Evolutionary conservation across 2,797 vertebrate genomes (phyloP), one percentile per base, ranked within the genome.

Genomic region (Kryptopterus vitreolus): DNA sequence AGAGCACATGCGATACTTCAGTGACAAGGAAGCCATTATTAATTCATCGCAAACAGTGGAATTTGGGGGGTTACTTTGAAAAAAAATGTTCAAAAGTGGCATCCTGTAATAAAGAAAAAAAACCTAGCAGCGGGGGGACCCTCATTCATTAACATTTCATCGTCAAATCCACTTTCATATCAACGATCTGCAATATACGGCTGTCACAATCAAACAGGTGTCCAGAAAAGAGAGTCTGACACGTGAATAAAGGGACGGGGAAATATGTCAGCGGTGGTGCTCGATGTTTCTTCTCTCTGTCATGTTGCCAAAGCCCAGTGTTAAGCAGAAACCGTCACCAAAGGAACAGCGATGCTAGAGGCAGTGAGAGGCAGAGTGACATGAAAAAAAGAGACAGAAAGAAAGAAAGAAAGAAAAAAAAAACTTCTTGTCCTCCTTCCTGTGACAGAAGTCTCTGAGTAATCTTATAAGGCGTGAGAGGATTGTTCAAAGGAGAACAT

Each of bases 61-160:
- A 95, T 95, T 96, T 96, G 94, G 92, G 93, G 92, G 93, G 68
- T 93, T 94, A 92, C 94, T 96, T 95, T 96, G 95, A 97, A 98
- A 96, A 96, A 96, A 96, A 96, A 96, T 95, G 93, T 95, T 95
- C 94, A 96, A 95, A 94, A 96, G 94, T 95, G 94, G 93, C 91
- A 93, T 95, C 93, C 95, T 95, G 93, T 95, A 95, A 95, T 95
- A 95, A 95, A 92, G 96, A 95, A 93, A 94, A 76, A 81, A 76
- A 55, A 46, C n/a, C n/a, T 43, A 26, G 63, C n/a, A 65, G 59
- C 11, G 26, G 69, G 80, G 93, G 93, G 95, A 95, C 95, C 95
- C 94, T 90, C 94, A 93, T 93, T 96, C 93, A 96, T 96, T 96
- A 97, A 96, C 89, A 95, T 95, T 97, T 96, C 93, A 96, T 97